Conservation (phyloP, 2,888 invertebrate genomes). For the Timandra comae region DNA sequence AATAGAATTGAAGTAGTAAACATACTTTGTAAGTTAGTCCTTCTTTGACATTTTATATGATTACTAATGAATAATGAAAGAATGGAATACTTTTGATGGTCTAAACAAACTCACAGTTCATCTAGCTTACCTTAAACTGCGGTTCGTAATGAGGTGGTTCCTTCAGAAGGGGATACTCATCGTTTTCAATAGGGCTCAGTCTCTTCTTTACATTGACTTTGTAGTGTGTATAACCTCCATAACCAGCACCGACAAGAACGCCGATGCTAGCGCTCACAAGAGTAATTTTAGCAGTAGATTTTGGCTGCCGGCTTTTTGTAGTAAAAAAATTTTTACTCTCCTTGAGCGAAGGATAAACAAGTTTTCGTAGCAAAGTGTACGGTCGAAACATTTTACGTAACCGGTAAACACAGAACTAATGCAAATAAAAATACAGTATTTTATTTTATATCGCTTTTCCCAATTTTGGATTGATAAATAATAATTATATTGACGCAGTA, state of each 20-base stretch:
- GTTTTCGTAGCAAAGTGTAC: slow-evolving; percentile 48
- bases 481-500: too few relatives aligned
- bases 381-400: slow-evolving; percentile 58
- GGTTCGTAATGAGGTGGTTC: slow-evolving; percentile 68
- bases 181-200: slow-evolving; percentile 39
- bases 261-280: slow-evolving; percentile 78
- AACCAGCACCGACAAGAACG: slow-evolving; percentile 72
- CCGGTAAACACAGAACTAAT: background rate
- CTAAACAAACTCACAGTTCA: too few relatives aligned
- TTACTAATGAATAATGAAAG: too few relatives aligned
- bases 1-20: too few relatives aligned
- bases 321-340: slow-evolving; percentile 53
- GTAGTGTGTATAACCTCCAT: slow-evolving; percentile 71
- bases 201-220: slow-evolving; percentile 57
- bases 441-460: too few relatives aligned
- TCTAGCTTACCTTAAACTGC: slow-evolving; percentile 73
- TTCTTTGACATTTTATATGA: too few relatives aligned
- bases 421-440: background rate
- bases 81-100: too few relatives aligned
- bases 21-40: too few relatives aligned
- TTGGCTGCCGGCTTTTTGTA: slow-evolving; percentile 50
- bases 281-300: slow-evolving; percentile 67
- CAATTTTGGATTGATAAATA: too few relatives aligned
- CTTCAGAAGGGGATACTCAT: slow-evolving; percentile 60
- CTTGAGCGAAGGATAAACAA: slow-evolving; percentile 44